phyloP scores from a whole-genome alignment of 2,797 vertebrate genomes.

The Alfaro cultratus region DNA sequence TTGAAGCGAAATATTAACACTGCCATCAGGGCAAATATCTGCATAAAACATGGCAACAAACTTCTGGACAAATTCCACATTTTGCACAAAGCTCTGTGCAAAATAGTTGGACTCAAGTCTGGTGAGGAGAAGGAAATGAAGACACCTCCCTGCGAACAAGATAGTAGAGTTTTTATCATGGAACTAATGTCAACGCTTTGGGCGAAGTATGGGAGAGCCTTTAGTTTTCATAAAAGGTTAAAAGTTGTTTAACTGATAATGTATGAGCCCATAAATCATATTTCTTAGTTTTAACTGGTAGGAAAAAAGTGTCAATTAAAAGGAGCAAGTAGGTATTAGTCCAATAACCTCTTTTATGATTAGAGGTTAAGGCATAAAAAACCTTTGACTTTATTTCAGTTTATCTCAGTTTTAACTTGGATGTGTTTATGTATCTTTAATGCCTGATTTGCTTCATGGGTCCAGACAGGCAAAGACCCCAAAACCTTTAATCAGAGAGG shows the following conservation, averaged over 20 bases:
- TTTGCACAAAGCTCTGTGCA: not conserved
- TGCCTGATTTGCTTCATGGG: not conserved
- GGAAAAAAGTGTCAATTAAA: not conserved
- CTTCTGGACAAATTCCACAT: not conserved
- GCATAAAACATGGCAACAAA: not conserved
- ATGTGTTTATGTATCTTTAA: not conserved
- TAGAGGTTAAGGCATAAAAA: not conserved
- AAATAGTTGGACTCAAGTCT: too few relatives aligned
- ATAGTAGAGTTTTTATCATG: not conserved
- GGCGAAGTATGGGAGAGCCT: not conserved
- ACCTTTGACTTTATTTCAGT: not conserved
- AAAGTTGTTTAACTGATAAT: not conserved
- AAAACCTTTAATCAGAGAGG: not conserved
- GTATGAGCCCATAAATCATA: not conserved
- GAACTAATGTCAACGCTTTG: not conserved
- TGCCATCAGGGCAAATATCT: not conserved
- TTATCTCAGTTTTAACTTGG: not conserved
- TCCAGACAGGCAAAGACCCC: not conserved
- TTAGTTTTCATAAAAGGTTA: not conserved
- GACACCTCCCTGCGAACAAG: not conserved
- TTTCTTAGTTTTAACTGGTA: not conserved
- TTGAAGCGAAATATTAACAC: not conserved
- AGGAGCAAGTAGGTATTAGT: too few relatives aligned
- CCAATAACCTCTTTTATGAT: not conserved
- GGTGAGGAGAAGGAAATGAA: not conserved